Evolutionary conservation across 2,113 vertebrate genomes (phyloP).

Genomic region (Elanus axillaris): DNA sequence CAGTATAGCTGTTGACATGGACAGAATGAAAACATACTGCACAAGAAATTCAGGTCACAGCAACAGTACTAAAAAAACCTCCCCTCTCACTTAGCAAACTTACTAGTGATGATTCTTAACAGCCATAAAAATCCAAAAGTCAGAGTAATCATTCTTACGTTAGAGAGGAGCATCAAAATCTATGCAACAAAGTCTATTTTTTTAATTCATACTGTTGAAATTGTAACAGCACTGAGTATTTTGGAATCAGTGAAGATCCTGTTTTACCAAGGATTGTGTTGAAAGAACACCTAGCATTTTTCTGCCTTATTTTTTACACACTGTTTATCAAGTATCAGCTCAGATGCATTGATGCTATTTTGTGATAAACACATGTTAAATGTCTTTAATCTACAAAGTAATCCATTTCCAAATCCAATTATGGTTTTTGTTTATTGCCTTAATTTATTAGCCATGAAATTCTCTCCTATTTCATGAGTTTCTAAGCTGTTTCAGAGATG

Average conservation of each 20-base stretch:
- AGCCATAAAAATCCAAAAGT: background rate
- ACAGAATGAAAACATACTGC: background rate
- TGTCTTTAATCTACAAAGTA: background rate
- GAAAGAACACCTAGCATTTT: background rate
- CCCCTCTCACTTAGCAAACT: background rate
- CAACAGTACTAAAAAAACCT: background rate
- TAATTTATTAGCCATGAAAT: background rate
- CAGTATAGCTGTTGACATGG: background rate
- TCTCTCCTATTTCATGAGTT: background rate
- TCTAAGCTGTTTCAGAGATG: background rate
- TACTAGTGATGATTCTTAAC: background rate
- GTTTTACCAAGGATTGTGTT: background rate
- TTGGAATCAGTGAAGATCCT: background rate
- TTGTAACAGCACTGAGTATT: background rate
- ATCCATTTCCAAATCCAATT: background rate
- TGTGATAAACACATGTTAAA: background rate
- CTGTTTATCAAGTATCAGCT: background rate
- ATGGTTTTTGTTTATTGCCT: background rate
- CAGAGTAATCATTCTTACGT: background rate
- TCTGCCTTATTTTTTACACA: background rate
- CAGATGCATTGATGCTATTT: background rate
- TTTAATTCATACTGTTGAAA: background rate
- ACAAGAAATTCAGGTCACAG: background rate
- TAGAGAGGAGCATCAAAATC: background rate
- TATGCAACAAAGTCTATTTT: background rate